Base-by-base conservation (phyloP, 1,140 invertebrate species). In the Drosophila cardini region DNA sequence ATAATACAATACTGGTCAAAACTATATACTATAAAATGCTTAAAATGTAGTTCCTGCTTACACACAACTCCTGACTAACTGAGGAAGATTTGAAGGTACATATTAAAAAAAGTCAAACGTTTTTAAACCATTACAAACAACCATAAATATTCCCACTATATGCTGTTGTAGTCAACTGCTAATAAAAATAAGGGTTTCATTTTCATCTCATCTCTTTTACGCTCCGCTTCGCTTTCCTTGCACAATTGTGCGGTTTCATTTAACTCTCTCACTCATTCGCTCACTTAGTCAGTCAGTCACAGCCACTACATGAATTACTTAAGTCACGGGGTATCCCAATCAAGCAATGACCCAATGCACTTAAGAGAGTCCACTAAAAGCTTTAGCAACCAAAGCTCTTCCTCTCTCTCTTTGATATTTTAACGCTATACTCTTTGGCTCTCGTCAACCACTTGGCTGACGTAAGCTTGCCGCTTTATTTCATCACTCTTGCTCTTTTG, bases 61-160 rank as follows among this genome's bases (percentile, higher is more conserved):
- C 77, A 87, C 76, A 90, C 67, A 65, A 90, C 68, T 91, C 85
- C 86, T 91, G 90, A 91, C 90, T 91, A 87, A 80, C 85, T 82
- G 85, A 91, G 90, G 90, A 91, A 80, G 90, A 91, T 74, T 63
- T 91, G 72, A 91, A 91, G 90, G 90, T 91, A 91, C 82, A 87
- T 87, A 86, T 82, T 67, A 55, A 55, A 53, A 55, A 55, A 53
- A 55, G 82, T 48, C 77, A 74, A 85, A 76, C 21, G 2, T 26
- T 26, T 26, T 78, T 72, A 72, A 65, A 57, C 16, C 42, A 74
- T 70, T 45, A 63, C 45, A 70, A 26, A 67, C 70, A 56, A 81
- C 43, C 70, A 74, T 80, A 43, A 76, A 63, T 64, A 55, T 65
- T 58, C 16, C 8, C 34, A 21, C 21, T 53, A 36, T 58, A 4